These are phyloP conservation scores for Chloebia gouldiae DNA, from an alignment of 2,113 vertebrate genomes.

Conservation along the genomic window DNA sequence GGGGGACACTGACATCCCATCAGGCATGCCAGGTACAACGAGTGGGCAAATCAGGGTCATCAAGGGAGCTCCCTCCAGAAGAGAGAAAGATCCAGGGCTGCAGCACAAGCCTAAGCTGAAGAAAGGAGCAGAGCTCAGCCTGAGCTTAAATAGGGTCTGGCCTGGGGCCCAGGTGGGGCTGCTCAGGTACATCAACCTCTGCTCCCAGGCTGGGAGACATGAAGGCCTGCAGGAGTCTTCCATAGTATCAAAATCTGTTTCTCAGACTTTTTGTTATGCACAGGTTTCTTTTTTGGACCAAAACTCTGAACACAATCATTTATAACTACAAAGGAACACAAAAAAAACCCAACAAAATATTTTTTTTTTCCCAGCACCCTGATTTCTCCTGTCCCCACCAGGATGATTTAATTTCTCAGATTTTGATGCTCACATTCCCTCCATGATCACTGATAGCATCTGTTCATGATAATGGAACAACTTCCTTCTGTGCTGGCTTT, in stretches of 20 bases:
- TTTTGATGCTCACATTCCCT: not conserved
- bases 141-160: not conserved
- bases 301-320: not conserved
- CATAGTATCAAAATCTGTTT: not conserved
- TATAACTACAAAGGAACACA: not conserved
- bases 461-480: not conserved
- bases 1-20: accelerated
- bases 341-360: accelerated
- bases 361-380: not conserved
- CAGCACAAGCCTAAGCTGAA: accelerated
- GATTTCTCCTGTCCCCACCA: not conserved
- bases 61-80: accelerated
- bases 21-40: accelerated
- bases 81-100: accelerated
- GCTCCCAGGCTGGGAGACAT: not conserved
- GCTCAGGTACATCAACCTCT: not conserved
- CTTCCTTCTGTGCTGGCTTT: not conserved
- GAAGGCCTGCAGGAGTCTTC: not conserved
- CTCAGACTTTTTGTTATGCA: not conserved
- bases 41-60: accelerated
- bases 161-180: not conserved
- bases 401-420: not conserved
- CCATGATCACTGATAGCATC: not conserved
- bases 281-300: not conserved
- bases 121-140: accelerated